Evolutionary conservation across 2,888 invertebrate species (phyloP), one percentile per base, ranked within the genome.

Genomic region (Ceratothoa steindachneri): DNA sequence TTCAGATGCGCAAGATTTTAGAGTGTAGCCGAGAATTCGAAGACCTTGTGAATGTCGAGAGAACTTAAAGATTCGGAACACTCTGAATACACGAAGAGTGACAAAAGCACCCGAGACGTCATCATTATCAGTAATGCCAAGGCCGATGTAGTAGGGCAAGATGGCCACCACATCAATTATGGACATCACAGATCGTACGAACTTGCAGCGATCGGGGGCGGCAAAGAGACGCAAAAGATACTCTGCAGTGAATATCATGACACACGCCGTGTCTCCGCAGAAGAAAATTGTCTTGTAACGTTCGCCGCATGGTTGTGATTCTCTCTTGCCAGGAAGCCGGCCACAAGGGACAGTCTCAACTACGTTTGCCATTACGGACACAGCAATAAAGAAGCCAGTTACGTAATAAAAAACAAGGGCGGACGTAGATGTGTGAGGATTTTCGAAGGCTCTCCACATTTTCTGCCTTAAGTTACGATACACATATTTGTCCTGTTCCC

Each of bases 401-500:
- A 99, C 99, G 86, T 99, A 99, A 86, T 99, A 99, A 86, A 99
- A 99, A 77, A 99, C 98, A 82, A 99, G 88, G n/a, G 99, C 99
- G 4, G 97, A 93, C 53, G 98, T 99, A 74, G 97, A 96, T 76
- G 96, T 96, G 87, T 99, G 98, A 30, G 99, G 97, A 87, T 99
- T 99, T 86, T 99, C 98, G 85, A 99, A 99, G 67, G 99, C 98
- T 82, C 97, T 88, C 99, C 99, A 99, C 97, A 99, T 97, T 85
- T 93, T 93, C 85, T 97, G 93, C 81, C 94, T 88, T 82, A 93
- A 89, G 84, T 94, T 93, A 81, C 94, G 88, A 28, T 80, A 77
- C 29, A 76, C 69, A 64, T 76, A 80, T 86, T 93, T 87, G 84
- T 91, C 91, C 85, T 95, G 95, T 84, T 93, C 94, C 71, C 93